Evolutionary conservation across 2,113 vertebrate genomes (phyloP).

Genomic region (Noturus placidus): DNA sequence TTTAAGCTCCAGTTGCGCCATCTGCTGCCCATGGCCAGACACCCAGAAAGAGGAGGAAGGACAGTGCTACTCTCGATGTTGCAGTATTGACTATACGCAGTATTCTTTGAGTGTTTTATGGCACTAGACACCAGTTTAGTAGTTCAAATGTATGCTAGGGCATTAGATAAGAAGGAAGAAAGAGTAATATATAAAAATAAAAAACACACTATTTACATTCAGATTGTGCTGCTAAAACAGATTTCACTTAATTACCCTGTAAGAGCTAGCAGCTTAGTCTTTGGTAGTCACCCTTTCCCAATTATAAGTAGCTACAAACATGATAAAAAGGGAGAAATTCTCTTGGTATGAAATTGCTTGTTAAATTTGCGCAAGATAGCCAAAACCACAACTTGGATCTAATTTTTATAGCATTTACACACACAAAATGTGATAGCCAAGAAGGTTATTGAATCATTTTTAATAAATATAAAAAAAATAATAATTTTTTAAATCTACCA

Average conservation of each 20-base stretch:
- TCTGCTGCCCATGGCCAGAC: not conserved
- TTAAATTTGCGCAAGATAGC: not conserved
- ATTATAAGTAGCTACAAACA: not conserved
- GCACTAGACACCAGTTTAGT: not conserved
- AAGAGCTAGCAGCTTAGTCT: not conserved
- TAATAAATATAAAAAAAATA: no score
- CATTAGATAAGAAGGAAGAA: not conserved
- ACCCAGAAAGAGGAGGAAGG: not conserved
- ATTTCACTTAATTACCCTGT: not conserved
- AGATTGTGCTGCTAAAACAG: not conserved
- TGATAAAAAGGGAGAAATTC: not conserved
- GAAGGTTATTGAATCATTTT: not conserved
- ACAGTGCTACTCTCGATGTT: not conserved
- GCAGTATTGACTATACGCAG: not conserved
- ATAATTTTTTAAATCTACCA: no score
- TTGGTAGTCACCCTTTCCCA: not conserved
- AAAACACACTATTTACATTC: not conserved
- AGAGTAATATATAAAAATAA: not conserved
- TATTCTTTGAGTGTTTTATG: not conserved
- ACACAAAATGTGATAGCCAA: not conserved
- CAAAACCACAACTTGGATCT: not conserved
- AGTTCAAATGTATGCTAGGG: not conserved
- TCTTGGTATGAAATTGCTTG: not conserved
- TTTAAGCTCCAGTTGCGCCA: conserved; percentile 17
- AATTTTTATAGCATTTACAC: not conserved